A percentile compares a stretch with the other conserved stretches of the same genome.
phyloP scores from a whole-genome alignment of 1,140 invertebrate species.

The Dendrolimus punctatus region DNA sequence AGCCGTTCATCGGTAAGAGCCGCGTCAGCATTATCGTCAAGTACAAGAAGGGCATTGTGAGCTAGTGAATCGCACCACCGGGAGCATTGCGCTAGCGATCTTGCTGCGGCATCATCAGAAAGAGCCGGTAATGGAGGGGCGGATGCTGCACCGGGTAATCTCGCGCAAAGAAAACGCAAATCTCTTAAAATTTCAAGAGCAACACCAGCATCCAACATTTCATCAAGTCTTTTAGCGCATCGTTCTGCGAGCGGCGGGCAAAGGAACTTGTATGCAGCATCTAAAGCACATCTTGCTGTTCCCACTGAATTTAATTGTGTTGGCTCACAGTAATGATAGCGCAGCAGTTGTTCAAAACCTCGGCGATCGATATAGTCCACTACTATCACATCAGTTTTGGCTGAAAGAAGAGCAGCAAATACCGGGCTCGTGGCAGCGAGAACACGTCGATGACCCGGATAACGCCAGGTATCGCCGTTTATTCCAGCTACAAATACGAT shows the following conservation, averaged over 20 bases:
- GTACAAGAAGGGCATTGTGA: conserved; percentile 73
- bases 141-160: conserved; percentile 54
- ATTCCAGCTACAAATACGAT: conserved; percentile 78
- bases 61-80: conserved; percentile 74
- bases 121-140: conserved; percentile 49
- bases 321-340: conserved; percentile 76
- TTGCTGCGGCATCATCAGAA: conserved; percentile 38
- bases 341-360: conserved; percentile 79
- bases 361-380: conserved; percentile 77
- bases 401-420: conserved; percentile 52
- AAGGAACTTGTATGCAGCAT: conserved; percentile 79
- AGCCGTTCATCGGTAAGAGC: conserved; percentile 77
- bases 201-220: conserved; percentile 58
- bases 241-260: conserved; percentile 75
- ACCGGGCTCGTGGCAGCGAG: conserved; percentile 75
- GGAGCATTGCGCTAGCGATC: conserved; percentile 50
- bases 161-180: conserved; percentile 57
- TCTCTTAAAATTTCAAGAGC: conserved; percentile 61
- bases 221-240: conserved; percentile 75
- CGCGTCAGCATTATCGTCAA: conserved; percentile 75
- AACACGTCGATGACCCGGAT: conserved; percentile 78
- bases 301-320: conserved; percentile 76
- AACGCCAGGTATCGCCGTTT: conserved; percentile 74
- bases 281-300: conserved; percentile 76
- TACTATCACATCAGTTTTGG: conserved; percentile 64